These are phyloP conservation scores for Macrochelys suwanniensis DNA, from an alignment of 2,797 vertebrate species.

Conservation along the genomic window DNA sequence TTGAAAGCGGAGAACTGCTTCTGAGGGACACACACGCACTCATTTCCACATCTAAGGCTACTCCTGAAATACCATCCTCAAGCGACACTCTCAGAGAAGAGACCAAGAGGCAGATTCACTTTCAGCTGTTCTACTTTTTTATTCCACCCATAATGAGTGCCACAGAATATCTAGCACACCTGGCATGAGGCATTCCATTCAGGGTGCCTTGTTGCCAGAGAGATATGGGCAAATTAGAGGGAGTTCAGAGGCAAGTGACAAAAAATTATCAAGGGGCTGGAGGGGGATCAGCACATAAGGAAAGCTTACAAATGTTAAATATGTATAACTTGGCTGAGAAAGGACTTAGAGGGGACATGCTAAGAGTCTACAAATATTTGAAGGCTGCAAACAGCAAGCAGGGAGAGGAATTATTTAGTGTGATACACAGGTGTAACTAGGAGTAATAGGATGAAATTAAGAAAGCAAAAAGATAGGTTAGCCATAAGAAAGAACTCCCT, in stretches of 20 bases:
- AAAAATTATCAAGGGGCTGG: constrained; percentile 61
- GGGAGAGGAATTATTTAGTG: constrained; percentile 67
- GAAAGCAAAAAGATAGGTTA: constrained; percentile 3
- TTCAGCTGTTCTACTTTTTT: constrained; percentile 63
- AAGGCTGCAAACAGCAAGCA: constrained; percentile 35
- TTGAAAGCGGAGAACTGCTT: constrained; percentile 74
- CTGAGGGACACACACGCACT: constrained; percentile 53
- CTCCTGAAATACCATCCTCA: constrained; percentile 63
- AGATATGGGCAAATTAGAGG: constrained; percentile 41
- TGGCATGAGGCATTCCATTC: constrained; percentile 48
- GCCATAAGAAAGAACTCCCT: constrained; percentile 49
- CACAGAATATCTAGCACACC: constrained; percentile 23
- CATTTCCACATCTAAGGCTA: constrained; percentile 79
- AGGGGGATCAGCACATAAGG: constrained; percentile 63
- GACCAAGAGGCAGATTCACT: constrained; percentile 50
- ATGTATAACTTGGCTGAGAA: constrained; percentile 69
- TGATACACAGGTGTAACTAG: background rate
- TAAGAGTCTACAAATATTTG: constrained; percentile 70
- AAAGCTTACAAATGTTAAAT: constrained; percentile 72
- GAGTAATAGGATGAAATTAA: constrained; percentile 44
- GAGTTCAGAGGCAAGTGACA: constrained; percentile 54
- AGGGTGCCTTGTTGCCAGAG: constrained; percentile 27
- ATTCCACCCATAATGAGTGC: constrained; percentile 52
- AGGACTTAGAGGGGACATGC: constrained; percentile 66
- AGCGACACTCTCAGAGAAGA: constrained; percentile 70